These are phyloP conservation scores for Caenorhabditis sp. DNA, from an alignment of 2,888 invertebrate genomes.

Conservation along the genomic window DNA sequence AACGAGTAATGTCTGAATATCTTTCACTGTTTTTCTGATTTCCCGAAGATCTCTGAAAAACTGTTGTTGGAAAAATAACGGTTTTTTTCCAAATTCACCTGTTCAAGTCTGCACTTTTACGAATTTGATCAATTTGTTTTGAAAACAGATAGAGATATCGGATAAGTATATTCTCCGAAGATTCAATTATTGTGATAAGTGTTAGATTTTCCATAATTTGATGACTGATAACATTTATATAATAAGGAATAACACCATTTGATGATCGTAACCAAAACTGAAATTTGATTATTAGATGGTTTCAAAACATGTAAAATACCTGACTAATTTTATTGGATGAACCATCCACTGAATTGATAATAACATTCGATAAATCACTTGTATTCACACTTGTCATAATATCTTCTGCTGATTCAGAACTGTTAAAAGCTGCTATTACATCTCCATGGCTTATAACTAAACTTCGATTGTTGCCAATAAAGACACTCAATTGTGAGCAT, in stretches of 20 bases:
- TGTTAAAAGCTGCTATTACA: conserved; percentile 36
- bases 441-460: conserved; percentile 19
- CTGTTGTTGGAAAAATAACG: background rate
- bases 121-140: conserved; percentile 36
- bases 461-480: conserved; percentile 33
- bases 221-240: conserved; percentile 29
- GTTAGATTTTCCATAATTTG: conserved; percentile 23
- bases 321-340: conserved; percentile 20
- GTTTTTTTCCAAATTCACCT: conserved; percentile 8
- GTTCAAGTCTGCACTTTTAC: conserved; percentile 27
- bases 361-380: conserved; percentile 25
- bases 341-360: conserved; percentile 15
- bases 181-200: conserved; percentile 31
- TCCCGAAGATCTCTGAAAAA: conserved; percentile 38
- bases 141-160: conserved; percentile 36
- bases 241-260: conserved; percentile 35
- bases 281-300: too few species aligned
- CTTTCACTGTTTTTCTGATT: conserved; percentile 27
- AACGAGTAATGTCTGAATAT: conserved; percentile 21
- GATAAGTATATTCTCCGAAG: conserved; percentile 32
- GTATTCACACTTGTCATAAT: conserved; percentile 26
- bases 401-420: conserved; percentile 17
- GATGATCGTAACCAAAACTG: conserved; percentile 37
- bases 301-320: conserved; percentile 14
- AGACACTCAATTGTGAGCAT: conserved; percentile 28